Conservation (phyloP, 2,888 invertebrate genomes). For the Clistopyga incitator region DNA sequence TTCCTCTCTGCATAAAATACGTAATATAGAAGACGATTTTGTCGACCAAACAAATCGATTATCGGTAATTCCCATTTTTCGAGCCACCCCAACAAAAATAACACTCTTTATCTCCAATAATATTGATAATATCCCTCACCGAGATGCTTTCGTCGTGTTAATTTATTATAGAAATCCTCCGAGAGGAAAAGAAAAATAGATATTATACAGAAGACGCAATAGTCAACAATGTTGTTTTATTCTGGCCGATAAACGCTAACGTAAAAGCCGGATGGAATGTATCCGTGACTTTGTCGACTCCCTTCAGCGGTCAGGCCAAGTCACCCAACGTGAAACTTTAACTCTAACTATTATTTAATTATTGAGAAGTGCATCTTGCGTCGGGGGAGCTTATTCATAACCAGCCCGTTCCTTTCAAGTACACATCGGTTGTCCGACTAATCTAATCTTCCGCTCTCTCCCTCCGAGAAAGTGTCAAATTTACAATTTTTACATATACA, state of each 20-base stretch:
- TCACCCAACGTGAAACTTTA: constrained; percentile 32
- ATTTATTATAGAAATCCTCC: constrained; percentile 26
- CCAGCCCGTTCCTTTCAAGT: not conserved
- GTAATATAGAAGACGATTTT: too few species aligned
- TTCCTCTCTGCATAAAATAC: too few species aligned
- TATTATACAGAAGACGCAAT: constrained; percentile 51
- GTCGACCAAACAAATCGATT: too few species aligned
- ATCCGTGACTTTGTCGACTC: constrained; percentile 59
- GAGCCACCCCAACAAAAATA: too few species aligned
- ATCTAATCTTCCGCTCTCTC: not conserved
- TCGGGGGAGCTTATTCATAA: constrained; percentile 3
- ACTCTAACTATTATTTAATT: constrained; percentile 29
- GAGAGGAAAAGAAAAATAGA: constrained; percentile 1
- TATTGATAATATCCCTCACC: constrained; percentile 41
- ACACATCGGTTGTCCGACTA: not conserved
- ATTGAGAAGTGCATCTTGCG: constrained; percentile 35
- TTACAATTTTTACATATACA: constrained; percentile 63
- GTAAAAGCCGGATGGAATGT: constrained; percentile 65
- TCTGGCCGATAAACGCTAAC: constrained; percentile 35
- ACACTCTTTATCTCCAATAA: constrained; percentile 2
- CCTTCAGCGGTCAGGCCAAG: constrained; percentile 18
- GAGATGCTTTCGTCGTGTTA: constrained; percentile 41
- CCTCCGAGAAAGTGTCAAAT: constrained; percentile 55
- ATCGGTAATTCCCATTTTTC: too few species aligned
- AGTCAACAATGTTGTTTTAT: constrained; percentile 28